phyloP scores from a whole-genome alignment of 2,113 vertebrate species.

The Neotoma lepida region DNA sequence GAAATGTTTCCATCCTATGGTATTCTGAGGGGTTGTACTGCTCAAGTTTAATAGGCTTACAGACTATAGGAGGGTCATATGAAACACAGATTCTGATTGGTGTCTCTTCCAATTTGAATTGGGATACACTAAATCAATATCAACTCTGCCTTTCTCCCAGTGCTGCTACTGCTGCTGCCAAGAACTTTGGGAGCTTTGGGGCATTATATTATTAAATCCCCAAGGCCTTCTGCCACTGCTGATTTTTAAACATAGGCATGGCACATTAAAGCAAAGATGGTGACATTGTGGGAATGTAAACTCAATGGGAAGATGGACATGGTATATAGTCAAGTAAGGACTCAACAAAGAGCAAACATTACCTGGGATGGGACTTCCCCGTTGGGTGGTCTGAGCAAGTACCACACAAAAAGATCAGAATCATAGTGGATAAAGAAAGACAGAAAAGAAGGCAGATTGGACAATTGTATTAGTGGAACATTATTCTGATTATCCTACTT shows the following conservation, averaged over 20 bases:
- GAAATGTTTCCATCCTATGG: slow-evolving; percentile 54
- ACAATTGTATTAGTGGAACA: not conserved
- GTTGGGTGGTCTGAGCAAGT: not conserved
- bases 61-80: not conserved
- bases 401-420: not conserved
- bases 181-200: not conserved
- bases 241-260: not conserved
- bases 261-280: not conserved
- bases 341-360: not conserved
- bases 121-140: not conserved
- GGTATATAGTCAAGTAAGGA: too few relatives aligned
- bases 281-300: not conserved
- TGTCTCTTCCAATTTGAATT: not conserved
- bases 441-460: not conserved
- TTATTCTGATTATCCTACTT: not conserved
- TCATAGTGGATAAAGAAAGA: not conserved
- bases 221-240: not conserved
- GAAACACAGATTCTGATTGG: slow-evolving; percentile 8
- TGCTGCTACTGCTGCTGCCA: not conserved
- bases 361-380: not conserved
- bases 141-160: not conserved
- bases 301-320: not conserved
- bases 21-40: slow-evolving; percentile 20
- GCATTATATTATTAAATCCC: slow-evolving; percentile 18
- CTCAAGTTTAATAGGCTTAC: slow-evolving; percentile 10